These are phyloP conservation scores for Ectobius pallidus DNA, from an alignment of 2,888 invertebrate genomes.

Conservation along the genomic window DNA sequence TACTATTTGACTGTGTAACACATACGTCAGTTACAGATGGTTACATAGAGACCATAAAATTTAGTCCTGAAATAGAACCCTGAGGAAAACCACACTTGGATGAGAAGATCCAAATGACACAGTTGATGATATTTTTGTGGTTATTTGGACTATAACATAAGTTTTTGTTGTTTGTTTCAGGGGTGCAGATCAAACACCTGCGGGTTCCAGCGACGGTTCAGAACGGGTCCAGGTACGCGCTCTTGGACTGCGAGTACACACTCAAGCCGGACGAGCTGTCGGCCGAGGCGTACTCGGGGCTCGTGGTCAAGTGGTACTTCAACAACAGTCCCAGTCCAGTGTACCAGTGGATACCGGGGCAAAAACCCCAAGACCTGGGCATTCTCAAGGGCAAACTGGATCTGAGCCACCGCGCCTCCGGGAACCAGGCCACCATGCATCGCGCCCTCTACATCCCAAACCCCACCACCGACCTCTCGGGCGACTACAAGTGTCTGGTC, in stretches of 20 bases:
- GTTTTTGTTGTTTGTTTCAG: too few species aligned
- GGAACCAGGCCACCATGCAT: slow-evolving; percentile 70
- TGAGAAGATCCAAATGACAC: too few species aligned
- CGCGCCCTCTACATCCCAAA: slow-evolving; percentile 71
- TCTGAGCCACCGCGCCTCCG: slow-evolving; percentile 66
- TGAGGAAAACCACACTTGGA: too few species aligned
- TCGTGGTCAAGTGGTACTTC: slow-evolving; percentile 79
- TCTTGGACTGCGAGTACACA: slow-evolving; percentile 75
- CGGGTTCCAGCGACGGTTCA: slow-evolving; percentile 65
- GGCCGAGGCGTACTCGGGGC: slow-evolving; percentile 58
- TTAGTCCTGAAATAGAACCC: too few species aligned
- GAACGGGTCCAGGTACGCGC: slow-evolving; percentile 62
- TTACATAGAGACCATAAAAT: too few species aligned
- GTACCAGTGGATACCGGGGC: slow-evolving; percentile 82
- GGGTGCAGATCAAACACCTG: slow-evolving; percentile 65
- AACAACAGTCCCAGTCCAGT: slow-evolving; percentile 69
- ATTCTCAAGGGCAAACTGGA: slow-evolving; percentile 64
- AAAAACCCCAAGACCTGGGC: slow-evolving; percentile 70
- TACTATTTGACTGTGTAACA: too few species aligned
- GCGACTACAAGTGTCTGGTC: slow-evolving; percentile 75
- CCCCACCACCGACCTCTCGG: slow-evolving; percentile 72
- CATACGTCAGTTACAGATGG: too few species aligned
- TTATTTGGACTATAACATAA: too few species aligned
- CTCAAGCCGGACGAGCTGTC: slow-evolving; percentile 62
- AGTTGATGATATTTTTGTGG: too few species aligned